Base-by-base conservation (phyloP, 1,140 invertebrate species). In the Eumeta japonica region DNA sequence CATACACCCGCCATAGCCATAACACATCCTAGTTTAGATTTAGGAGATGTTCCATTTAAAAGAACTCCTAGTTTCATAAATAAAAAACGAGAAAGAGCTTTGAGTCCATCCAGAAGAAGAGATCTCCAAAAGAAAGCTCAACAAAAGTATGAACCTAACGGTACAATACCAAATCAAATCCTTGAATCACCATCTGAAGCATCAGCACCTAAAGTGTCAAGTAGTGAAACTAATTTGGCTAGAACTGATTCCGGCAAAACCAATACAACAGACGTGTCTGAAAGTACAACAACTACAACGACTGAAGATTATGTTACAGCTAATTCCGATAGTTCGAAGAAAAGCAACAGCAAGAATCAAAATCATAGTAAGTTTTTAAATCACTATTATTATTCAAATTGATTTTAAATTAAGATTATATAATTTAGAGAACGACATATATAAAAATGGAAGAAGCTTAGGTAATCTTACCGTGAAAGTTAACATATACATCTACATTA, bases 271-370 rank as follows among this genome's bases (percentile, higher is more conserved):
- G 88, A 90, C 62, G 78, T 89, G 13, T 90, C 88, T 5, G 88
- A 92, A 72, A 85, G 84, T 43, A 90, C 89, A 37, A 89, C 87
- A 12, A 88, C 87, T 15, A 89, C 87, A 12, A 88, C 87, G 15
- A 92, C 89, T 15, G 89, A 92, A 58, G 90, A 92, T 58, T 93
- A 92, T 64, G 84, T 89, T 42, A 92, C 90, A 54, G 90, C 90
- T 59, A 90, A 86, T 64, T 90, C 88, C 17, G 87, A 85, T 46
- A 86, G 83, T 41, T 85, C 83, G 35, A 77, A 76, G 45, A 76
- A 70, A 48, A 76, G 75, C 45, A 67, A 60, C 39, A 48, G 58
- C 38, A 62, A 60, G 47, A 68, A 66, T 45, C 58, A 62, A 47
- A 73, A 67, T 41, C 59, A 68, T 37, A 58, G 73, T 74, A 59